Evolutionary conservation across 2,113 vertebrate genomes (phyloP), one percentile per base, ranked within the genome.

Genomic region (Brienomyrus brachyistius): DNA sequence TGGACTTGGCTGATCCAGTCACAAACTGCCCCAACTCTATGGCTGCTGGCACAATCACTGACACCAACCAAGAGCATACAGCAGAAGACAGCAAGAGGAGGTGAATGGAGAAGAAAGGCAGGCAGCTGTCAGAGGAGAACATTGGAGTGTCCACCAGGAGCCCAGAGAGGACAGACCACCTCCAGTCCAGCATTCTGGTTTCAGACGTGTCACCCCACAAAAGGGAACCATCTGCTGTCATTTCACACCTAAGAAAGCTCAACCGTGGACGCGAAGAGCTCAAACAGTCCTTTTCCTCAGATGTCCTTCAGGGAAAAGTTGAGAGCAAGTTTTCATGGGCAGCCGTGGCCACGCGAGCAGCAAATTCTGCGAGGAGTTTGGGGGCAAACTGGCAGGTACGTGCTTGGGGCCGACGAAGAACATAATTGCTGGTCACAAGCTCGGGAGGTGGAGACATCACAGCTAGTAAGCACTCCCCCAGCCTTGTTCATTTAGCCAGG

Each of bases 221-320:
- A 87, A 40, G 0, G 27, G 51, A 54, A 87, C 13, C 51, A 87
- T 56, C 85, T 56, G 15, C 27, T 17, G 48, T 31, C 85, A 62
- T 88, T 88, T 88, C 40, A 45, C 86, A 88, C 87, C 87, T 45
- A 88, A 45, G 87, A 47, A 40, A 62, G 52, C 56, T 43, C 35
- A 47, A 88, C 17, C 7, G 47, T 47, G 6, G 15, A 21, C 35
- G 13, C 0, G 35, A 56, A 88, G 15, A 45, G 52, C 87, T 88
- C 87, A 88, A 35, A 87, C 85, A 45, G n/a, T n/a, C 27, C 86
- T 40, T 45, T 62, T 45, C 87, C 40, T 11, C 31, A 47, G 5
- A 88, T 54, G 10, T 88, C 87, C 87, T n/a, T 88, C 51, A 86
- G 48, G 47, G 83, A 51, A 86, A 23, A 54, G 6, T 54, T 52